Evolutionary conservation across 2,888 invertebrate genomes (phyloP), one percentile per base, ranked within the genome.

Genomic region (Pediacus dermestoides): DNA sequence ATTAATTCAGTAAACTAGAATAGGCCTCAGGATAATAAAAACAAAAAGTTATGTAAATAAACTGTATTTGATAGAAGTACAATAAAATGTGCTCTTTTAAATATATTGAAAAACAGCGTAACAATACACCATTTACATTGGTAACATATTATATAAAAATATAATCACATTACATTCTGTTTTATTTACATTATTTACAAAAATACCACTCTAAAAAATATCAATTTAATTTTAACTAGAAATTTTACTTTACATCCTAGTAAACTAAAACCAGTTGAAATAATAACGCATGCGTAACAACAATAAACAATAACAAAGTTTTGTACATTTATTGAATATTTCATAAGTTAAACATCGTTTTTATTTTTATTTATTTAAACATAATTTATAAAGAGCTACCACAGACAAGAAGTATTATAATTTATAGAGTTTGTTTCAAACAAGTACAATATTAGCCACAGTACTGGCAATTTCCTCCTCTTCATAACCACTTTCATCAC

Each of bases 401-500:
- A 18, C 21, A 18, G 21, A 18, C 21, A 18, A n/a, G n/a, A 18
- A 7, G 21, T 18, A 36, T 36, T 30, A 36, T 22, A 36, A 28
- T 18, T 10, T n/a, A 10, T 11, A 18, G 25, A 34, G 13, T 23
- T 10, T 37, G 22, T 14, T 21, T 46, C 34, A 68, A 39, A 70
- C 66, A 47, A 68, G 55, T 39, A 70, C 63, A 31, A 69, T 61
- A 42, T 66, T 67, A 16, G 60, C 61, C 37, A 70, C 63, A 16
- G 64, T 64, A 50, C 60, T 66, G 14, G 62, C 58, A 30, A 67
- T 48, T 48, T 82, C 82, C 46, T 81, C 76, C 64, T 92, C 92
- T 15, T 89, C 91, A 68, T 90, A 92, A 2, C 92, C 92, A 38
- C 89, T 90, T 66, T 93, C 92, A 60, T 92, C 91, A 65, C 89